Evolutionary conservation across 2,888 invertebrate species (phyloP), one percentile per base, ranked within the genome.

Genomic region (Eucriotettix oculatus): DNA sequence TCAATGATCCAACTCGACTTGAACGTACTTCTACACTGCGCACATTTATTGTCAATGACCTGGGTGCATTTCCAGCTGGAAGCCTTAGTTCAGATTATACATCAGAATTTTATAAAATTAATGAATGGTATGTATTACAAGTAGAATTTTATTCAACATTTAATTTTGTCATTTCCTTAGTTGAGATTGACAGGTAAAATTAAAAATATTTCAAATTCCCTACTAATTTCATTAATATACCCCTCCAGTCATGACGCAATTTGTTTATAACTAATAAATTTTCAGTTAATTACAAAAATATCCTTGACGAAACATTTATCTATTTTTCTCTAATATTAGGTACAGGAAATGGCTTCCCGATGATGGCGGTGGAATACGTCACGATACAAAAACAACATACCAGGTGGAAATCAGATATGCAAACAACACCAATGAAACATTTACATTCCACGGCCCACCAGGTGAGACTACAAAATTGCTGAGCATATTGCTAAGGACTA

Each of bases 351-450:
- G 95, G 94, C 74, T 97, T 65, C 96, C 97, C 0, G 96, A 97
- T 71, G 78, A 83, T 66, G 87, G 90, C 0, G 73, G 71, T 55
- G 82, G 80, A 0, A 81, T 85, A 58, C 93, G 80, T 0, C 93
- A 94, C 70, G 94, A 92, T 70, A 90, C 92, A 0, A 90, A 95
- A 75, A 89, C 91, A 10, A 93, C 92, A 0, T 94, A 94, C 70
- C 87, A 90, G 73, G 89, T 92, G n/a, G 89, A 92, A 74, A 94
- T 94, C 66, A 81, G 93, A 70, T 92, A 94, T 75, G 87, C 92
- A 0, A 94, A 94, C 72, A 93, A 93, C 70, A 94, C 93, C 1
- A 94, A 94, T 74, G 93, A 93, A 72, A 94, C 93, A n/a, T 91
- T 86, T 70, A 90, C 91, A n/a, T 95, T 93, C 75, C 94, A 94